phyloP scores from a whole-genome alignment of 1,140 invertebrate species.

The Philaenus spumarius region DNA sequence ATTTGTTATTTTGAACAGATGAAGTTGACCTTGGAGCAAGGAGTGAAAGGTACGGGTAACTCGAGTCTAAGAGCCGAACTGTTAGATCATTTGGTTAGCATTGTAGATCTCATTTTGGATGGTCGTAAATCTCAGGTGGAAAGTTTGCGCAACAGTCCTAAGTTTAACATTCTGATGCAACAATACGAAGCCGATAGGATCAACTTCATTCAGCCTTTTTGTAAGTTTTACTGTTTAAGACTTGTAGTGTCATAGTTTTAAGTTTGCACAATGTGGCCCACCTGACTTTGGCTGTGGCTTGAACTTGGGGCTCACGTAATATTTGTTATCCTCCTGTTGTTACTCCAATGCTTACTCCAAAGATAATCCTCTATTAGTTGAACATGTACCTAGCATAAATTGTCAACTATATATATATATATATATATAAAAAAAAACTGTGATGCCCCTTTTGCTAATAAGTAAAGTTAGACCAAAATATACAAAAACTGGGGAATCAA shows the following conservation, averaged over 20 bases:
- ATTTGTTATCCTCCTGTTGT: too few relatives aligned
- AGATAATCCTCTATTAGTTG: too few relatives aligned
- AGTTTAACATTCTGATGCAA: constrained; percentile 50
- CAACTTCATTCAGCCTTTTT: constrained; percentile 43
- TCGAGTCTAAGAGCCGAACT: constrained; percentile 46
- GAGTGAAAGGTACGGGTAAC: constrained; percentile 47
- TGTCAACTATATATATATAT: too few relatives aligned
- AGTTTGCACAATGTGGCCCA: too few relatives aligned
- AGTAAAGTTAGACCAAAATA: too few relatives aligned
- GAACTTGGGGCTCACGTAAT: too few relatives aligned
- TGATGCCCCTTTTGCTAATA: too few relatives aligned
- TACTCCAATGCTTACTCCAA: too few relatives aligned
- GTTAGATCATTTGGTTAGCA: constrained; percentile 60
- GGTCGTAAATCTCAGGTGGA: constrained; percentile 63
- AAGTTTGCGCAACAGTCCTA: constrained; percentile 53
- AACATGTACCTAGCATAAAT: too few relatives aligned
- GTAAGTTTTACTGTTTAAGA: constrained; percentile 15
- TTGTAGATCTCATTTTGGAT: constrained; percentile 72
- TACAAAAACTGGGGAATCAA: too few relatives aligned
- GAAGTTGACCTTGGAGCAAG: constrained; percentile 49
- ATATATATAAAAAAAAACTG: too few relatives aligned
- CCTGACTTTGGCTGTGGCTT: too few relatives aligned
- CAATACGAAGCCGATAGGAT: constrained; percentile 59
- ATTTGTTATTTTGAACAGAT: constrained; percentile 20
- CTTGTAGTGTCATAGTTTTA: constrained; percentile 10